phyloP scores from a whole-genome alignment of 2,797 vertebrate species.

The Sebastes minor region DNA sequence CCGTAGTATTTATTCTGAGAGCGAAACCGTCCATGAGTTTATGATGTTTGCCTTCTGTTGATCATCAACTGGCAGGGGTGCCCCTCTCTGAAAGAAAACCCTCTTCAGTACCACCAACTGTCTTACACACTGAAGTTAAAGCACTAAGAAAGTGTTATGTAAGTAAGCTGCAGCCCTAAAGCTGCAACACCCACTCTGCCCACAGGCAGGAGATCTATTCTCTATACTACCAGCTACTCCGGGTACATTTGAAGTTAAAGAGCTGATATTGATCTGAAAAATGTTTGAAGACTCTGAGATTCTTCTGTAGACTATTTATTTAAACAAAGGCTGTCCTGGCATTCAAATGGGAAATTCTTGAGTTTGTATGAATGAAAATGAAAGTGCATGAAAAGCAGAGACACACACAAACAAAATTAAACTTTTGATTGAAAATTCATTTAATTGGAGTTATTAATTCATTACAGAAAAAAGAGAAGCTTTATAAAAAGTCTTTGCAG shows the following conservation, averaged over 20 bases:
- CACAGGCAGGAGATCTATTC: background rate
- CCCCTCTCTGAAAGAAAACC: no score
- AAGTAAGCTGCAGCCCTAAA: background rate
- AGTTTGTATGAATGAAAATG: background rate
- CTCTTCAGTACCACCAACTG: no score
- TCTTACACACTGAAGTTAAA: background rate
- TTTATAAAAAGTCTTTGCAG: slow-evolving; percentile 75
- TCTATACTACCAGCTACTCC: background rate
- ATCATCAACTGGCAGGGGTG: no score
- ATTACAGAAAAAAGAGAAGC: slow-evolving; percentile 65
- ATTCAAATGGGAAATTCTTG: background rate
- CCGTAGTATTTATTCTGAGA: no score
- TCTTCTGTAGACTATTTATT: background rate
- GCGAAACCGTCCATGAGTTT: no score
- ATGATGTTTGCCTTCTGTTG: no score
- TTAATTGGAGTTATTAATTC: slow-evolving; percentile 74
- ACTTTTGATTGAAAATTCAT: slow-evolving; percentile 47
- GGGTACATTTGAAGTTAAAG: background rate
- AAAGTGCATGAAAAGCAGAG: background rate
- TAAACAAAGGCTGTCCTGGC: no score
- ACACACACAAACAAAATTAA: slow-evolving; percentile 6
- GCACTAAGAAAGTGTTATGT: background rate
- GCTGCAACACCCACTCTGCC: background rate
- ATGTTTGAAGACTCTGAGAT: accelerated
- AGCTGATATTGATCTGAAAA: background rate